Percentiles rank a stretch among this genome's conserved stretches.
These are phyloP conservation scores for Achlya flavicornis DNA, from an alignment of 2,888 invertebrate genomes.

Conservation along the genomic window DNA sequence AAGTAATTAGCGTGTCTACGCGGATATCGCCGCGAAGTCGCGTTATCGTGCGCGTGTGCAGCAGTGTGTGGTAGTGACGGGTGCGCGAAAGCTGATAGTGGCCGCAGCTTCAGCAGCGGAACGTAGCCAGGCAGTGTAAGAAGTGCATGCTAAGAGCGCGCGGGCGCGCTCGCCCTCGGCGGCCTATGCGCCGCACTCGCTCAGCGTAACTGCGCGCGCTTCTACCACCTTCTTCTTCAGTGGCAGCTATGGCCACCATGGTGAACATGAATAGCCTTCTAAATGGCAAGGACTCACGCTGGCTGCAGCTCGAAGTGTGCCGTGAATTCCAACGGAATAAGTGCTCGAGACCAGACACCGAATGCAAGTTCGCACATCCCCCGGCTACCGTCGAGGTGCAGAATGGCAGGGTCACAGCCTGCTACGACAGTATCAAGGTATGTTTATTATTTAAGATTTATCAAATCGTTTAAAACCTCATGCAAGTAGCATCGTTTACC, in stretches of 20 bases:
- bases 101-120: slow-evolving; percentile 41
- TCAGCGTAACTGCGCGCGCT: slow-evolving; percentile 75
- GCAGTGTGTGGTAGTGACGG: slow-evolving; percentile 68
- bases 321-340: slow-evolving; percentile 99
- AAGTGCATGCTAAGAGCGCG: slow-evolving; percentile 75
- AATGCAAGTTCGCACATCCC: slow-evolving; percentile 99
- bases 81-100: slow-evolving; percentile 56
- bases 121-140: slow-evolving; percentile 52
- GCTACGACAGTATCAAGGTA: slow-evolving; percentile 99
- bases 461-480: background rate
- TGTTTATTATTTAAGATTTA: slow-evolving; percentile 56
- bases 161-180: slow-evolving; percentile 72
- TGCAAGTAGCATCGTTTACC: slow-evolving; percentile 49
- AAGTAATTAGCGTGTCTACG: slow-evolving; percentile 56
- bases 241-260: slow-evolving; percentile 90
- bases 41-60: slow-evolving; percentile 64
- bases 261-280: slow-evolving; percentile 98
- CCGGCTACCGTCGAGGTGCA: slow-evolving; percentile 99
- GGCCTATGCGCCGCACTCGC: slow-evolving; percentile 81
- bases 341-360: slow-evolving; percentile 99
- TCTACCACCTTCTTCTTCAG: slow-evolving; percentile 60
- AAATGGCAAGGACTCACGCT: slow-evolving; percentile 99
- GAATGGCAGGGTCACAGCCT: slow-evolving; percentile 99
- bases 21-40: slow-evolving; percentile 52
- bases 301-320: slow-evolving; percentile 99